Conservation (phyloP, 2,888 invertebrate species). For the Myopa tessellatipennis region DNA sequence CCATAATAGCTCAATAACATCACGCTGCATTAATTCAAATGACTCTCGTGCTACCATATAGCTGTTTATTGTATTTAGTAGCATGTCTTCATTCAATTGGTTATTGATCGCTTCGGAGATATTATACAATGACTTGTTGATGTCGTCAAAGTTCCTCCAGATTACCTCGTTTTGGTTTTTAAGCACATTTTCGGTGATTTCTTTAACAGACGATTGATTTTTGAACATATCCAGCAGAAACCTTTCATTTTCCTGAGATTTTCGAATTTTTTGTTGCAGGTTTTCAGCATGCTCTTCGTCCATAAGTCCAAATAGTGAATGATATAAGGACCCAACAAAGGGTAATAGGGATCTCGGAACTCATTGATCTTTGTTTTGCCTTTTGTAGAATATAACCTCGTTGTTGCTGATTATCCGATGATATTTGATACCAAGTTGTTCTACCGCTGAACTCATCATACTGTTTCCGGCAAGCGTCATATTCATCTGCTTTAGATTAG, state of each 20-base stretch:
- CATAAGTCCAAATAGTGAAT: too few relatives aligned
- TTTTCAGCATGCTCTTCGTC: too few relatives aligned
- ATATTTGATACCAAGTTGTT: too few relatives aligned
- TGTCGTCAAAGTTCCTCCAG: not conserved
- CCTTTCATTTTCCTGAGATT: not conserved
- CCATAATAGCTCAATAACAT: not conserved
- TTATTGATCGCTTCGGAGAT: conserved; percentile 4
- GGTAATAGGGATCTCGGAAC: too few relatives aligned
- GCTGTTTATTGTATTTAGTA: not conserved
- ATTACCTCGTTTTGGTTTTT: conserved; percentile 1
- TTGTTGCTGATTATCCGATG: too few relatives aligned
- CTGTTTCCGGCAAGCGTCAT: too few relatives aligned
- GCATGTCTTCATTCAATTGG: conserved; percentile 1
- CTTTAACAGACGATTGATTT: conserved; percentile 2
- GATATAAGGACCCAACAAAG: too few relatives aligned
- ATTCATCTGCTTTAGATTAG: too few relatives aligned
- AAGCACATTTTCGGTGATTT: not conserved
- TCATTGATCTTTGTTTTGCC: too few relatives aligned
- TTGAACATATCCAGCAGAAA: not conserved
- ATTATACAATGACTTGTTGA: not conserved
- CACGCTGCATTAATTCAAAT: not conserved
- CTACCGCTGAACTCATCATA: too few relatives aligned
- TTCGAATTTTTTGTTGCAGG: not conserved
- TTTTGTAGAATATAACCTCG: too few relatives aligned
- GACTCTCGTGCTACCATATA: not conserved